Conservation (phyloP, 30 jellyfish, hydroid and myxozoan genomes). For the Aurelia aurita region DNA sequence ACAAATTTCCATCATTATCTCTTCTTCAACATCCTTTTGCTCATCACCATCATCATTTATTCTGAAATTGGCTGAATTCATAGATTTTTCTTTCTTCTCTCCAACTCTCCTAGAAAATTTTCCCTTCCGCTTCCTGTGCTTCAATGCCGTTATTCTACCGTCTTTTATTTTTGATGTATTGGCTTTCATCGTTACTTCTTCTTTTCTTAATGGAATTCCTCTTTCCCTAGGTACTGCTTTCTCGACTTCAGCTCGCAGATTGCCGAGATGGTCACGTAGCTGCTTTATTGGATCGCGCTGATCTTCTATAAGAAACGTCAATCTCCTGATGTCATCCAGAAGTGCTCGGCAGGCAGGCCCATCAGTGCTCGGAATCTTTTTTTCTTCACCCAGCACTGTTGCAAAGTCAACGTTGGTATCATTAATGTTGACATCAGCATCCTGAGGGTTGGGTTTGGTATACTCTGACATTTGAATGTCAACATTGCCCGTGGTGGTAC, state of each 20-base stretch:
- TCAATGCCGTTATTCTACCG: neutral
- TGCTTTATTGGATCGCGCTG: neutral
- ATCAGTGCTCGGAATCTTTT: neutral
- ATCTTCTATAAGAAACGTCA: constrained; percentile 38
- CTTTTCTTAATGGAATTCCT: constrained; percentile 19
- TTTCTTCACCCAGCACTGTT: neutral
- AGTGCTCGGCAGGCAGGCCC: constrained; percentile 32
- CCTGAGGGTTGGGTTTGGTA: constrained; percentile 5
- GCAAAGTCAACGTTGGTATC: neutral
- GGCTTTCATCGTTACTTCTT: neutral
- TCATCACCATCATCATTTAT: too few relatives aligned
- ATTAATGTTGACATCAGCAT: neutral
- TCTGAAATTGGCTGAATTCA: neutral
- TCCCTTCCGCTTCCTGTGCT: constrained; percentile 12
- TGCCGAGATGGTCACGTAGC: constrained; percentile 9
- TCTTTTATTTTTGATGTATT: neutral
- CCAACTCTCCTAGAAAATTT: constrained; percentile 11
- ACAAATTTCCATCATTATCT: too few relatives aligned
- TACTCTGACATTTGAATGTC: neutral
- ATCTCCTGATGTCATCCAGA: constrained; percentile 34
- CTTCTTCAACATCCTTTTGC: too few relatives aligned
- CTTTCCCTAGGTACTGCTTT: constrained; percentile 15
- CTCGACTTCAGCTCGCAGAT: constrained; percentile 3
- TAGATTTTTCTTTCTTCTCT: constrained; percentile 30
- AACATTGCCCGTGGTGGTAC: neutral